Conservation (phyloP, 2,113 vertebrate species). For the Phylloscopus trochilus region DNA sequence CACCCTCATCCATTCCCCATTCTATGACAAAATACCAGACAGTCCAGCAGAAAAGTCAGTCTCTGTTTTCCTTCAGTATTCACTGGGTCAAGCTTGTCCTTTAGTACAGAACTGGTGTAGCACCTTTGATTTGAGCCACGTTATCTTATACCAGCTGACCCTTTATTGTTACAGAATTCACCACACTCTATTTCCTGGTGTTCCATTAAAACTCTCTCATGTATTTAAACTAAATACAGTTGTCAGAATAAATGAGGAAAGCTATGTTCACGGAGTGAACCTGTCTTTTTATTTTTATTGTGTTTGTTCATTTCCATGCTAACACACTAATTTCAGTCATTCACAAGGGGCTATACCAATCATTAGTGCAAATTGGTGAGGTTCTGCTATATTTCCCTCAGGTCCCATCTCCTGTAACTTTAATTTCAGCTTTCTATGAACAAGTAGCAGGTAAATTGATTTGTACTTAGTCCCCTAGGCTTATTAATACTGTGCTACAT, state of each 20-base stretch:
- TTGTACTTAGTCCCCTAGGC: slow-evolving; percentile 47
- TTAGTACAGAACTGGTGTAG: background rate
- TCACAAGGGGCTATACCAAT: slow-evolving; percentile 51
- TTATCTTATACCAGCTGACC: background rate
- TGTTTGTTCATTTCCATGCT: slow-evolving; percentile 64
- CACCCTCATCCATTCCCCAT: background rate
- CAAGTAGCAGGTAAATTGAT: slow-evolving; percentile 60
- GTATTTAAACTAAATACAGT: slow-evolving; percentile 50
- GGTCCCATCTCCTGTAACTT: slow-evolving; percentile 54
- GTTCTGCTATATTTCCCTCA: slow-evolving; percentile 64
- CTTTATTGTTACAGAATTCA: background rate
- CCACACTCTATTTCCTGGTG: background rate
- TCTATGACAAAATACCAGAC: background rate
- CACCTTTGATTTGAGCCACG: background rate
- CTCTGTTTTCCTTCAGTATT: background rate
- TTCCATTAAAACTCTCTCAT: slow-evolving; percentile 34
- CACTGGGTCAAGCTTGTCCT: background rate
- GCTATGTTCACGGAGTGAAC: background rate
- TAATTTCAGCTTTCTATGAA: slow-evolving; percentile 66
- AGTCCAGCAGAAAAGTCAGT: background rate
- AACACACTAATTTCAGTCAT: slow-evolving; percentile 48
- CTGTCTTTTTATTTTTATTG: slow-evolving; percentile 51
- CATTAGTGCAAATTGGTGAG: slow-evolving; percentile 68
- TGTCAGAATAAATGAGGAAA: slow-evolving; percentile 56
- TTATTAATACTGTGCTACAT: slow-evolving; percentile 64